Evolutionary conservation across 2,888 invertebrate genomes (phyloP).

Genomic region (Gortyna flavago): DNA sequence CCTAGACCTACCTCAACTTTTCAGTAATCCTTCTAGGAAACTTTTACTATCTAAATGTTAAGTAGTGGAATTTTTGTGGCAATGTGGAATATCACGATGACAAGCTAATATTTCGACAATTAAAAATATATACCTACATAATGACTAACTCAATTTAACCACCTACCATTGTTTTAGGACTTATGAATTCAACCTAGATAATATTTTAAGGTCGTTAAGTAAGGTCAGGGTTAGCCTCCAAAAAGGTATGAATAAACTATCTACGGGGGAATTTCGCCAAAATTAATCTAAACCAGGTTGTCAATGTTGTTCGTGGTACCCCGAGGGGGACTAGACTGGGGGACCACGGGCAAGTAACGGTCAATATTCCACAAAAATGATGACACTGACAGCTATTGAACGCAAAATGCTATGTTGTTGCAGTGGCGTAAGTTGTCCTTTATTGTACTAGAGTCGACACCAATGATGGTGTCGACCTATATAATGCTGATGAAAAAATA

Average conservation of each 20-base stretch:
- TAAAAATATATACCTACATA: neutral
- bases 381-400: neutral
- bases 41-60: neutral
- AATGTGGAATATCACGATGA: neutral
- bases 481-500: neutral
- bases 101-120: neutral
- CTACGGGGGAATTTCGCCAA: neutral
- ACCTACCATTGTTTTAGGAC: neutral
- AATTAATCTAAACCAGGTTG: neutral
- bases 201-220: neutral
- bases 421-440: neutral
- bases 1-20: conserved; percentile 17
- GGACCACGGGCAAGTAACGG: too few relatives aligned
- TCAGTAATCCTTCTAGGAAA: neutral
- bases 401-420: neutral
- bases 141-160: rapidly evolving
- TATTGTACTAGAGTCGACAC: neutral
- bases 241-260: conserved; percentile 7
- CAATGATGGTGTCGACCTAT: too few relatives aligned
- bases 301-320: too few relatives aligned
- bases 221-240: neutral
- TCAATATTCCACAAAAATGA: neutral
- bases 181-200: neutral
- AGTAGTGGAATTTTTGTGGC: neutral
- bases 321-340: too few relatives aligned